These are phyloP conservation scores for Contarinia nasturtii DNA, from an alignment of 1,140 invertebrate genomes.

Conservation along the genomic window DNA sequence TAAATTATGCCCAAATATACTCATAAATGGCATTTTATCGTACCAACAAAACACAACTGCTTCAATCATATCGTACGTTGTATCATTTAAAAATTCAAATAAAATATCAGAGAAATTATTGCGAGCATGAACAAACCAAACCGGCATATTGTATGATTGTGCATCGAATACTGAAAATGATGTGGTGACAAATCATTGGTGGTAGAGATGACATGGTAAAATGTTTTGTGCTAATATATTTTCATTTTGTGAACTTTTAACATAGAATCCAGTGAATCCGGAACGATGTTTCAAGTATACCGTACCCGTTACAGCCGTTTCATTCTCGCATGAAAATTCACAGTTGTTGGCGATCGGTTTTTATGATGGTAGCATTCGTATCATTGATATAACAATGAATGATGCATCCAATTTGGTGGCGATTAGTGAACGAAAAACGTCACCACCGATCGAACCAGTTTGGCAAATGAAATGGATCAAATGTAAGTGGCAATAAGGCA, in stretches of 20 bases:
- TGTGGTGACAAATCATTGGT: too few relatives aligned
- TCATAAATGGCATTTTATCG: background rate
- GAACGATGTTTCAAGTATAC: conserved; percentile 49
- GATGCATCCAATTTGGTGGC: conserved; percentile 28
- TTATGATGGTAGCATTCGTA: conserved; percentile 52
- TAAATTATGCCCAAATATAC: background rate
- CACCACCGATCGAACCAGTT: conserved; percentile 40
- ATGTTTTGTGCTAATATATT: background rate
- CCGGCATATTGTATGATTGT: too few relatives aligned
- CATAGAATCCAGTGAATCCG: conserved; percentile 54
- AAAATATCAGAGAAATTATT: too few relatives aligned
- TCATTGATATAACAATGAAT: conserved; percentile 42
- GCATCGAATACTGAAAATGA: too few relatives aligned
- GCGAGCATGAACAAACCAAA: too few relatives aligned
- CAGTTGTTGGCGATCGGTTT: conserved; percentile 62
- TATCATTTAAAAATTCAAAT: too few relatives aligned
- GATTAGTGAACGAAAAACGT: conserved; percentile 28
- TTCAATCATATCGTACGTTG: too few relatives aligned
- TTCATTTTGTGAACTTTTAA: background rate
- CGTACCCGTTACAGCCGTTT: conserved; percentile 47
- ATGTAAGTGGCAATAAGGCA: background rate
- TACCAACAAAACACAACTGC: too few relatives aligned
- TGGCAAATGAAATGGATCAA: conserved; percentile 37
- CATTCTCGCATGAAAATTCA: conserved; percentile 45
- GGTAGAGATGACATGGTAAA: too few relatives aligned